phyloP scores from a whole-genome alignment of 2,888 invertebrate species.

The Papilio demoleus region DNA sequence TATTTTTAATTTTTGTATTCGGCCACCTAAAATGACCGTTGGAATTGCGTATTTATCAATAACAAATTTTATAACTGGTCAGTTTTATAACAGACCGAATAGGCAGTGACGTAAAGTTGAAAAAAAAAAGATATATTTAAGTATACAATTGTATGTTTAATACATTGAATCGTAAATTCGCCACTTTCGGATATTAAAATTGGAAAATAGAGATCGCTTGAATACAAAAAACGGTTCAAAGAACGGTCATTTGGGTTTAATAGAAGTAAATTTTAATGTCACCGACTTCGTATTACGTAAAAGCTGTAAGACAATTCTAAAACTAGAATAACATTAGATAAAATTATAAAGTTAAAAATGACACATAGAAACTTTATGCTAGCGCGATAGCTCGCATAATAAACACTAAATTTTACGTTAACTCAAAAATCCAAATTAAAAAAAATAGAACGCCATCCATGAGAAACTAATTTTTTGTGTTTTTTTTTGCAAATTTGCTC shows the following conservation, averaged over 20 bases:
- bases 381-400: not conserved
- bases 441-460: too few species aligned
- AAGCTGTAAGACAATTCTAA: conserved; percentile 20
- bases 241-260: conserved; percentile 63
- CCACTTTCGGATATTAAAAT: conserved; percentile 38
- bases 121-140: conserved; percentile 32
- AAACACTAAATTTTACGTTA: too few species aligned
- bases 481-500: too few species aligned
- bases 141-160: conserved; percentile 30
- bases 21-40: not conserved
- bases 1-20: not conserved
- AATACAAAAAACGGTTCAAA: conserved; percentile 56
- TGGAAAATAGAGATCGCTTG: conserved; percentile 47
- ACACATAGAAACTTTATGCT: not conserved
- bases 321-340: not conserved
- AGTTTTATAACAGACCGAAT: too few species aligned
- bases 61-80: too few species aligned
- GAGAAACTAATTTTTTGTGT: too few species aligned
- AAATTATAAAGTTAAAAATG: not conserved
- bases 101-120: not conserved
- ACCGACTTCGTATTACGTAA: conserved; percentile 48
- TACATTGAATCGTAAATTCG: conserved; percentile 18
- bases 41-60: too few species aligned
- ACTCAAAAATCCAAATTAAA: too few species aligned
- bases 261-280: conserved; percentile 56